phyloP scores from a whole-genome alignment of 2,888 invertebrate genomes.

The Drosophila paracracens region DNA sequence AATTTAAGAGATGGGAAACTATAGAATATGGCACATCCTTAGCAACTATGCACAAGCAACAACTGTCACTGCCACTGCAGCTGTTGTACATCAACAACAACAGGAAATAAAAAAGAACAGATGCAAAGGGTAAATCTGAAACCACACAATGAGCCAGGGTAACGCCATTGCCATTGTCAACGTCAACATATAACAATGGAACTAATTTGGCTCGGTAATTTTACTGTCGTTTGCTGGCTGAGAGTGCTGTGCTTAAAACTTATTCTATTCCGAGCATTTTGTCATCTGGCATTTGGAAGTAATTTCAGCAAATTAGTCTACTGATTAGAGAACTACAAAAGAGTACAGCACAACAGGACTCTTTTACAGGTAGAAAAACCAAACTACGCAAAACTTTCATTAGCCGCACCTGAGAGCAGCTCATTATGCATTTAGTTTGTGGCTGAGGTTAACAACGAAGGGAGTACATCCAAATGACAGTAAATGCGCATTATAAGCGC shows the following conservation, averaged over 20 bases:
- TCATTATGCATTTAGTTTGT: conserved; percentile 41
- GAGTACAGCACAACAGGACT: conserved; percentile 5
- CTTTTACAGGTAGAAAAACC: neutral
- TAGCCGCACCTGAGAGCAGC: conserved; percentile 48
- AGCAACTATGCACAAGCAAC: conserved; percentile 18
- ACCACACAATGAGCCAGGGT: conserved; percentile 9
- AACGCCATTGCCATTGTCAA: conserved; percentile 29
- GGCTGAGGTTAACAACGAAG: neutral
- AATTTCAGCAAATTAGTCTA: conserved; percentile 69
- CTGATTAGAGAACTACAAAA: conserved; percentile 47
- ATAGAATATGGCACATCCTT: conserved; percentile 8
- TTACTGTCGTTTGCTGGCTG: neutral
- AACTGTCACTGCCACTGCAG: conserved; percentile 27
- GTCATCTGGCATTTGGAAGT: conserved; percentile 40
- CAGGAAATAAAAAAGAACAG: conserved; percentile 15
- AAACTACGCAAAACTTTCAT: conserved; percentile 35
- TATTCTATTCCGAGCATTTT: conserved; percentile 18
- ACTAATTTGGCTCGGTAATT: conserved; percentile 57
- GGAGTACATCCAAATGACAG: neutral
- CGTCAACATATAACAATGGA: conserved; percentile 61
- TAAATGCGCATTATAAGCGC: conserved; percentile 52
- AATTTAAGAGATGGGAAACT: conserved; percentile 31
- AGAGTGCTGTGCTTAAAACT: conserved; percentile 13
- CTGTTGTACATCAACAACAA: conserved; percentile 43
- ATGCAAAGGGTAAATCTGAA: conserved; percentile 6